phyloP scores from a whole-genome alignment of 2,797 vertebrate genomes.

The Cyprinodon diabolis region DNA sequence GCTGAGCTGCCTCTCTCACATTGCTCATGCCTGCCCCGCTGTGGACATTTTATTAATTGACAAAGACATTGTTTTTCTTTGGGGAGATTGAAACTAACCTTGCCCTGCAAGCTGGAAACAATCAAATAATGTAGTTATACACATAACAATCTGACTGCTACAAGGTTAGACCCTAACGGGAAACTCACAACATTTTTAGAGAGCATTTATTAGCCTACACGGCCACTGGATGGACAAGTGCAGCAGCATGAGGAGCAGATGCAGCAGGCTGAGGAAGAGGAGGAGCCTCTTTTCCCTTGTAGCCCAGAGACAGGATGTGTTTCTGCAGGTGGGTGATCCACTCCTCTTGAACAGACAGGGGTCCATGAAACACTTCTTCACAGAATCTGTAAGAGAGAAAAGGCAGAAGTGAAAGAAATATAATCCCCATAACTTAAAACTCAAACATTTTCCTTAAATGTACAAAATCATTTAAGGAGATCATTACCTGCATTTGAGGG shows the following conservation, averaged over 20 bases:
- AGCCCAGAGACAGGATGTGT: slow-evolving; percentile 93
- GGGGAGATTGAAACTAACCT: background rate
- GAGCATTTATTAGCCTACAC: slow-evolving; percentile 38
- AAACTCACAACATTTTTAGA: background rate
- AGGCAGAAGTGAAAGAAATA: background rate
- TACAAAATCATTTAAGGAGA: background rate
- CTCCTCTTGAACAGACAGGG: slow-evolving; percentile 91
- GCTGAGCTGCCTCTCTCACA: slow-evolving; percentile 7
- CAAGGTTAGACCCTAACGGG: background rate
- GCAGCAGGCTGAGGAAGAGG: slow-evolving; percentile 68
- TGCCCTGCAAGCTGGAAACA: no score
- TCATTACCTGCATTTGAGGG: slow-evolving; percentile 93
- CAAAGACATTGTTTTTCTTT: background rate
- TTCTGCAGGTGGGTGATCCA: slow-evolving; percentile 94
- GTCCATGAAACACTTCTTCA: slow-evolving; percentile 92
- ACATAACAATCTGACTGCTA: no score
- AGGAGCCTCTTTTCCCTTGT: slow-evolving; percentile 84
- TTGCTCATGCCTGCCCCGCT: slow-evolving; percentile 50
- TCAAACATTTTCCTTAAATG: no score
- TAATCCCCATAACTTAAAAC: background rate
- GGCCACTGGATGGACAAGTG: slow-evolving; percentile 62
- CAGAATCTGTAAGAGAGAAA: slow-evolving; percentile 85
- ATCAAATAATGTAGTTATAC: no score
- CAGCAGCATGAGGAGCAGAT: slow-evolving; percentile 51
- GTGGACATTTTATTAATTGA: slow-evolving; percentile 4